Evolutionary conservation across 1,140 invertebrate genomes (phyloP).

Genomic region (Drosophila lowei): DNA sequence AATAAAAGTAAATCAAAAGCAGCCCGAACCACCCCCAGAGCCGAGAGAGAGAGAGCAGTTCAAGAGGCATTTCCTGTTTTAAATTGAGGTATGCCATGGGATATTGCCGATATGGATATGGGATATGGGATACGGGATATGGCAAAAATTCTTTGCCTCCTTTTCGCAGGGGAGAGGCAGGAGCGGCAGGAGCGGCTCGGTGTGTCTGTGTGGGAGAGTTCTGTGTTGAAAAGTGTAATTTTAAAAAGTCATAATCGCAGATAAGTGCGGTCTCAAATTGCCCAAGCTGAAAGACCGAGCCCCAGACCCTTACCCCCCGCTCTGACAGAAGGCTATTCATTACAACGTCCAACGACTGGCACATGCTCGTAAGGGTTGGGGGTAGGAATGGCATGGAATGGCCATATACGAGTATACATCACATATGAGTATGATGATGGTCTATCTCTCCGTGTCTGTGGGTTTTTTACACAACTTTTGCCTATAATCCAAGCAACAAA

Average conservation of each 20-base stretch:
- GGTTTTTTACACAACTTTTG: slow-evolving; percentile 71
- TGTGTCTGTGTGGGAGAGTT: slow-evolving; percentile 16
- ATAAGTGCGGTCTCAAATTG: slow-evolving; percentile 82
- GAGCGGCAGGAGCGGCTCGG: neutral
- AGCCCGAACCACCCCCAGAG: slow-evolving; percentile 54
- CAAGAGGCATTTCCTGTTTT: slow-evolving; percentile 82
- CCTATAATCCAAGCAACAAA: slow-evolving; percentile 49
- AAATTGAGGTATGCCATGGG: slow-evolving; percentile 78
- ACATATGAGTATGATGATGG: slow-evolving; percentile 31
- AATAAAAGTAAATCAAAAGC: slow-evolving; percentile 82
- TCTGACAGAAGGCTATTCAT: slow-evolving; percentile 73
- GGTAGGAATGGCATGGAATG: slow-evolving; percentile 19
- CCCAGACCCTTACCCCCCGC: slow-evolving; percentile 33
- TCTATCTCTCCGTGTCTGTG: slow-evolving; percentile 20
- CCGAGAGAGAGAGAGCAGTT: slow-evolving; percentile 42
- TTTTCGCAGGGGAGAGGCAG: slow-evolving; percentile 21
- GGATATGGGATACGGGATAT: slow-evolving; percentile 64
- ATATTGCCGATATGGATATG: slow-evolving; percentile 73
- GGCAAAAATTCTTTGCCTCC: slow-evolving; percentile 54
- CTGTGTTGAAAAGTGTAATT: slow-evolving; percentile 81
- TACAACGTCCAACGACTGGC: slow-evolving; percentile 56
- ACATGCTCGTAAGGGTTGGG: slow-evolving; percentile 28
- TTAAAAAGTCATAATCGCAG: slow-evolving; percentile 83
- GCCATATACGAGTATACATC: slow-evolving; percentile 18
- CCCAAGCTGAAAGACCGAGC: slow-evolving; percentile 23